Percentiles rank a stretch among this genome's conserved stretches.
These are phyloP conservation scores for Calephelis nemesis DNA, from an alignment of 1,140 invertebrate genomes.

Conservation along the genomic window DNA sequence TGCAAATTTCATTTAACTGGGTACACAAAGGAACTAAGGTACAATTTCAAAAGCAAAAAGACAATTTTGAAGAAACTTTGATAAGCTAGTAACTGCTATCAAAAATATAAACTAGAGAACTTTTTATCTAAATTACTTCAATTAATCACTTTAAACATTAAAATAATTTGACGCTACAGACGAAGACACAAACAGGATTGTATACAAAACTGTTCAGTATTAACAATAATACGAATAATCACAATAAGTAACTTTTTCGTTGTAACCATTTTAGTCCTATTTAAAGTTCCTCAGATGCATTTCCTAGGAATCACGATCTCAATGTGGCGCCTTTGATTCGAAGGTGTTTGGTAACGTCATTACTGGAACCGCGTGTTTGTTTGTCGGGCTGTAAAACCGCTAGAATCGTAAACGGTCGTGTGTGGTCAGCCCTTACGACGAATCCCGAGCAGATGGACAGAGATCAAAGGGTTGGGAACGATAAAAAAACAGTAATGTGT, in stretches of 20 bases:
- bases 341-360: slow-evolving; percentile 53
- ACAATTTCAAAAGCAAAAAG: too few species aligned
- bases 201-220: too few species aligned
- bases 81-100: too few species aligned
- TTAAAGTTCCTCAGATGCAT: background rate
- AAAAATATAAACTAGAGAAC: too few species aligned
- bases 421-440: slow-evolving; percentile 76
- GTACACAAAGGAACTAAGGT: too few species aligned
- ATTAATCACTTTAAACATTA: too few species aligned
- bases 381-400: slow-evolving; percentile 72
- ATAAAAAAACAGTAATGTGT: slow-evolving; percentile 70
- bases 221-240: too few species aligned
- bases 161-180: too few species aligned
- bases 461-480: slow-evolving; percentile 68
- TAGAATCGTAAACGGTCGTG: slow-evolving; percentile 73
- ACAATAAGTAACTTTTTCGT: background rate
- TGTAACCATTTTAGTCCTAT: slow-evolving; percentile 5
- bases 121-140: too few species aligned
- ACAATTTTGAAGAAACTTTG: too few species aligned
- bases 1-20: too few species aligned
- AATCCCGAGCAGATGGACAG: slow-evolving; percentile 68
- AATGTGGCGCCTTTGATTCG: slow-evolving; percentile 64
- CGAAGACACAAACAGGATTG: too few species aligned
- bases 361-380: slow-evolving; percentile 75
- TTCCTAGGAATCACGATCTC: slow-evolving; percentile 59